phyloP scores from a whole-genome alignment of 2,888 invertebrate genomes.

The Rhagonycha lutea region DNA sequence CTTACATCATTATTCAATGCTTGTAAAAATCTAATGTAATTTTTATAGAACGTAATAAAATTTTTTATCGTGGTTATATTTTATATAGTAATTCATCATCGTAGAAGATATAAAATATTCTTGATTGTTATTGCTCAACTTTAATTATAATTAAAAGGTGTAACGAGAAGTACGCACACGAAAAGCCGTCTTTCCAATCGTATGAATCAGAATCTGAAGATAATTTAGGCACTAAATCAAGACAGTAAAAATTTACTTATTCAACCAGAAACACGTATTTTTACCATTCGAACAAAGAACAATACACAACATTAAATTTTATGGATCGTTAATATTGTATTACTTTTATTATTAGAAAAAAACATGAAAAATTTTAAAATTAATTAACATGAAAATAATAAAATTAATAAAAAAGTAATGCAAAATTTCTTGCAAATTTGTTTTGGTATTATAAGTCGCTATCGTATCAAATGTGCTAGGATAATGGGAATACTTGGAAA shows the following conservation, averaged over 20 bases:
- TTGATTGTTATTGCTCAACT: neutral
- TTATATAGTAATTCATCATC: neutral
- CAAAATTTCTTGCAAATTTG: neutral
- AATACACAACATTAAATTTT: neutral
- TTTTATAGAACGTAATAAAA: conserved; percentile 22
- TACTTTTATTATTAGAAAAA: neutral
- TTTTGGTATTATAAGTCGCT: too few species aligned
- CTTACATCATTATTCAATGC: conserved; percentile 18
- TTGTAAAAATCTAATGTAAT: conserved; percentile 13
- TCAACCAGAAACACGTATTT: neutral
- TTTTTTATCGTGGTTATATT: conserved; percentile 3
- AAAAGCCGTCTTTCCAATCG: too few species aligned
- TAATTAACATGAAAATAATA: neutral
- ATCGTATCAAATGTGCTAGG: too few species aligned
- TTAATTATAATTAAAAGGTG: neutral
- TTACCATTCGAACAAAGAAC: neutral
- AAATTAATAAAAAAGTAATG: neutral
- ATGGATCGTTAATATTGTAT: neutral
- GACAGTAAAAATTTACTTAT: neutral
- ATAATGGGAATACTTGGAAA: too few species aligned
- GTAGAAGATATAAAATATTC: neutral
- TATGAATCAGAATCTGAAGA: neutral
- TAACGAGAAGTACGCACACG: neutral
- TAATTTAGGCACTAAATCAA: neutral
- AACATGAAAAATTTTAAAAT: neutral